A percentile compares a stretch with the other conserved stretches of the same genome.
phyloP scores from a whole-genome alignment of 2,888 invertebrate genomes.

The Bellardia bayeri region DNA sequence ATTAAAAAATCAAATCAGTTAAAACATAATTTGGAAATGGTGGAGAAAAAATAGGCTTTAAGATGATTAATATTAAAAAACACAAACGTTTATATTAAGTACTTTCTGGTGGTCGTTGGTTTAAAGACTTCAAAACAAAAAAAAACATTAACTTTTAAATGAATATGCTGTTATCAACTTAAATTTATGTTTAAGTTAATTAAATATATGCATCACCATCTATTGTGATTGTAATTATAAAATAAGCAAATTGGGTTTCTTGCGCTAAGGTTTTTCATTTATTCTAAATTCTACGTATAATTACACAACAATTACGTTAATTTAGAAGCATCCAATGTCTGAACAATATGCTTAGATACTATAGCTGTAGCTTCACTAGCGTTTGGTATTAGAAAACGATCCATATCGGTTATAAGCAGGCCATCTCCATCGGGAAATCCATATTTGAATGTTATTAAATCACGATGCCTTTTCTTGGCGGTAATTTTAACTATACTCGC shows the following conservation, averaged over 20 bases:
- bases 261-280: conserved; percentile 39
- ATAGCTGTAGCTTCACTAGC: conserved; percentile 95
- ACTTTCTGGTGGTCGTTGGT: neutral
- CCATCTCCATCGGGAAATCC: conserved; percentile 93
- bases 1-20: neutral
- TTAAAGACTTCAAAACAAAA: neutral
- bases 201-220: no score
- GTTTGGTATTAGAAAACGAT: conserved; percentile 95
- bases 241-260: neutral
- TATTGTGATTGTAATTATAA: neutral
- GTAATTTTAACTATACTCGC: conserved; percentile 98
- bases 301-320: conserved; percentile 77
- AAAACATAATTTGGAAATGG: neutral
- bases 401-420: conserved; percentile 94
- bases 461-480: conserved; percentile 96
- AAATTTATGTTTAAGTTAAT: neutral
- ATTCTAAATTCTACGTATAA: conserved; percentile 57
- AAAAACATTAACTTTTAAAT: neutral
- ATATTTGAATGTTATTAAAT: conserved; percentile 98
- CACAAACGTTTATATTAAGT: neutral
- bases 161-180: neutral
- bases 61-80: neutral
- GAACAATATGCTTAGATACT: conserved; percentile 94
- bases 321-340: conserved; percentile 78
- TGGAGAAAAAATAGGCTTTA: neutral